Evolutionary conservation across 2,888 invertebrate species (phyloP).

Genomic region (Linnaemya vulpina): DNA sequence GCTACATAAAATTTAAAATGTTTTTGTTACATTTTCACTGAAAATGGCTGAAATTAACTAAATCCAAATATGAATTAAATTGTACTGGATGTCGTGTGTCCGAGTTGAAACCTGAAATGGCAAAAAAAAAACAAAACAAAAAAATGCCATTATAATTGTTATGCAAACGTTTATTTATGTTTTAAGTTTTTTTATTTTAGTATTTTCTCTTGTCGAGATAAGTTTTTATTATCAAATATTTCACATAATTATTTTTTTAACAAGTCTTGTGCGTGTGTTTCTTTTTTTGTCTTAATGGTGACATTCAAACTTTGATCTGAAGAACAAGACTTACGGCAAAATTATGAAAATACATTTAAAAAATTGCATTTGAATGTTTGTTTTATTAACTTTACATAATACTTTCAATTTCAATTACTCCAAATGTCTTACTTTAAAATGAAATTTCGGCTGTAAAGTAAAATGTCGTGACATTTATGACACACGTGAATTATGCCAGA

Average conservation of each 20-base stretch:
- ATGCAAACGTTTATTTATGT: conserved; percentile 9
- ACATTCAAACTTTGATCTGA: conserved; percentile 40
- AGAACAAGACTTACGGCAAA: conserved; percentile 38
- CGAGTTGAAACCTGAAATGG: background rate
- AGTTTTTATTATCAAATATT: conserved; percentile 11
- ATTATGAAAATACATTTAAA: conserved; percentile 13
- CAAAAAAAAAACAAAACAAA: no score
- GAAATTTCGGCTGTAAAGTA: background rate
- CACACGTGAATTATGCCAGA: background rate
- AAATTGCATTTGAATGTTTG: background rate
- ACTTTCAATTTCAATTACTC: conserved; percentile 3
- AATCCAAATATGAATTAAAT: conserved; percentile 14
- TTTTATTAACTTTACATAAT: conserved; percentile 49
- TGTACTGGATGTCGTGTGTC: background rate
- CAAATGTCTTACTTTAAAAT: background rate
- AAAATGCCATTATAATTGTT: conserved; percentile 30
- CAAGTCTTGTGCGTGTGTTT: background rate
- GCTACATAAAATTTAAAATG: no score
- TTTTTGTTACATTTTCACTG: background rate
- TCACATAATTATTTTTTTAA: conserved; percentile 25
- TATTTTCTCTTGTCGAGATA: background rate
- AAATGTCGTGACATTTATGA: conserved; percentile 35
- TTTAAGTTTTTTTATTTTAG: background rate
- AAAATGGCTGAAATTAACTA: background rate
- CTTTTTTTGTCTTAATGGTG: conserved; percentile 1